phyloP scores from a whole-genome alignment of 2,888 invertebrate species.

The Achlya flavicornis region DNA sequence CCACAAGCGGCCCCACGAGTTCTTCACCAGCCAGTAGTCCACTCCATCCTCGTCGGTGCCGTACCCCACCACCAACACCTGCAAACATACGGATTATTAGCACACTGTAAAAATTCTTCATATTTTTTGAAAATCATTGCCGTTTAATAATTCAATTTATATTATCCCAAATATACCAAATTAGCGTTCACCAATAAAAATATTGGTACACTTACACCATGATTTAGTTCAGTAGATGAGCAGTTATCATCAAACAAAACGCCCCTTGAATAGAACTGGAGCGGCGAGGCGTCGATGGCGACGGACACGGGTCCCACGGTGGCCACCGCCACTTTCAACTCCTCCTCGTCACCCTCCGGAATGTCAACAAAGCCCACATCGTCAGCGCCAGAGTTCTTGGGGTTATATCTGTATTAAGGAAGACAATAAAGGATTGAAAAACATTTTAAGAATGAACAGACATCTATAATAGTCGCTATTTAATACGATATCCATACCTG shows the following conservation, averaged over 20 bases:
- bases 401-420: constrained; percentile 81
- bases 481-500: constrained; percentile 58
- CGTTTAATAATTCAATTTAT: too few species aligned
- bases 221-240: constrained; percentile 89
- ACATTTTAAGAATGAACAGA: too few species aligned
- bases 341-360: constrained; percentile 87
- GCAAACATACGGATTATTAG: neutral
- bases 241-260: constrained; percentile 93
- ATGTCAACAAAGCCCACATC: constrained; percentile 92
- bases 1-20: constrained; percentile 93
- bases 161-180: too few species aligned
- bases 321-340: constrained; percentile 90
- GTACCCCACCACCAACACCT: constrained; percentile 90
- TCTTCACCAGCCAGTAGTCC: constrained; percentile 95
- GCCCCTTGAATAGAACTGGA: constrained; percentile 93
- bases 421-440: neutral
- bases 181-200: too few species aligned
- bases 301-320: constrained; percentile 93
- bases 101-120: too few species aligned
- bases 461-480: too few species aligned
- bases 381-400: constrained; percentile 88
- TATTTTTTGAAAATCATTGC: too few species aligned
- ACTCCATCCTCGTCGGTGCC: constrained; percentile 87
- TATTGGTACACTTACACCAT: constrained; percentile 86
- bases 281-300: constrained; percentile 95